phyloP scores from a whole-genome alignment of 2,113 vertebrate genomes.

The Paramormyrops kingsleyae region DNA sequence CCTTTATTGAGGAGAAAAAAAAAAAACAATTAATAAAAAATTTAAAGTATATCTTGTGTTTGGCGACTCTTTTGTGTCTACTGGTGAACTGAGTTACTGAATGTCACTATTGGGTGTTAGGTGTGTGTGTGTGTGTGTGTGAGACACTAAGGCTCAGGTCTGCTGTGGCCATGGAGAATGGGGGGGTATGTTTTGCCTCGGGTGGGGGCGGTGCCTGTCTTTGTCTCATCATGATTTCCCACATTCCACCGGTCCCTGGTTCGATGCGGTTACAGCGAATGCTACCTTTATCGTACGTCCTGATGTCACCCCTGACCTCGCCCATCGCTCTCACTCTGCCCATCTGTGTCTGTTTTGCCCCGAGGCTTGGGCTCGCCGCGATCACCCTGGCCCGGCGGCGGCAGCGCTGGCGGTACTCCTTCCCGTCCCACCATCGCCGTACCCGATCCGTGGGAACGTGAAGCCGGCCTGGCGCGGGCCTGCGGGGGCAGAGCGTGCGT shows the following conservation, averaged over 20 bases:
- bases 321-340: not conserved
- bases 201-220: not conserved
- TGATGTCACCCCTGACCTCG: not conserved
- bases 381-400: not conserved
- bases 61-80: not conserved
- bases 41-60: conserved; percentile 75
- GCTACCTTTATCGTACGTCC: not conserved
- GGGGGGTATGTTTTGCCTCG: not conserved
- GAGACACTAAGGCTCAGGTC: not conserved
- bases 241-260: not conserved
- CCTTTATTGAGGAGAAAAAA: conserved; percentile 99
- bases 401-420: not conserved
- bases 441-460: not conserved
- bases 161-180: not conserved
- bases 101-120: not conserved
- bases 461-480: not conserved
- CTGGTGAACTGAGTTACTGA: not conserved
- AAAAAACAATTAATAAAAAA: conserved; percentile 66
- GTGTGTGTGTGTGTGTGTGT: conserved; percentile 1
- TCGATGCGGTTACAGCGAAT: not conserved
- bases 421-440: not conserved
- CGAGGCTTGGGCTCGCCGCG: not conserved
- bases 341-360: conserved; percentile 25
- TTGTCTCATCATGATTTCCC: not conserved
- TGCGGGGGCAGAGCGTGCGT: conserved; percentile 25